phyloP scores from a whole-genome alignment of 1,140 invertebrate genomes.

The Liolophura sinensis region DNA sequence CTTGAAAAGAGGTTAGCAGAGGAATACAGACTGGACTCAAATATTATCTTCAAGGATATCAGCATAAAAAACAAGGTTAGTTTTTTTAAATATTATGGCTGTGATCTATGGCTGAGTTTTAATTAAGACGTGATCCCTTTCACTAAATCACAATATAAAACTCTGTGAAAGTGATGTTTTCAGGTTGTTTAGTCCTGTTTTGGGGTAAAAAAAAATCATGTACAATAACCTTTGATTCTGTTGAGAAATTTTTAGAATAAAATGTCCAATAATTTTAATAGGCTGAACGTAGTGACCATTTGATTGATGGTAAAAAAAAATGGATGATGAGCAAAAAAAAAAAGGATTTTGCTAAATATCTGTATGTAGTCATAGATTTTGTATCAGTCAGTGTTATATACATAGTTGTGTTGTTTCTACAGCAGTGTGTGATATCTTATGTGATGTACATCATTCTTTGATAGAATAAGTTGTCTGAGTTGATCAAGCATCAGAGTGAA shows the following conservation, averaged over 20 bases:
- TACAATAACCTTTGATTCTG: background rate
- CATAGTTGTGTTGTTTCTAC: slow-evolving; percentile 4
- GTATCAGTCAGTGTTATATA: background rate
- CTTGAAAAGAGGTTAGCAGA: slow-evolving; percentile 42
- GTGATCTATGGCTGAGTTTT: background rate
- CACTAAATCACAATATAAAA: too few species aligned
- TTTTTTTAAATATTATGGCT: background rate
- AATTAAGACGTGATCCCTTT: too few species aligned
- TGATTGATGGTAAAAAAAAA: too few species aligned
- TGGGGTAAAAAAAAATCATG: background rate
- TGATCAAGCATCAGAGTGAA: slow-evolving; percentile 3
- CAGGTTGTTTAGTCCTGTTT: background rate
- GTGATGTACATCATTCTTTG: too few species aligned
- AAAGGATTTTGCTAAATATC: too few species aligned
- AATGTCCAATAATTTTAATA: too few species aligned
- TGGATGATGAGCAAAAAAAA: too few species aligned
- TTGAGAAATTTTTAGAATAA: too few species aligned
- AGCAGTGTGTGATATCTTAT: too few species aligned
- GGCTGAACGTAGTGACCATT: background rate
- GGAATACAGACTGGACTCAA: slow-evolving; percentile 46
- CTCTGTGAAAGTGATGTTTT: background rate
- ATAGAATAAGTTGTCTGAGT: background rate
- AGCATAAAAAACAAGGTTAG: slow-evolving; percentile 52
- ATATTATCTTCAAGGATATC: slow-evolving; percentile 43
- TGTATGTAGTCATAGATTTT: background rate